Evolutionary conservation across 2,797 vertebrate species (phyloP).

Genomic region (Ceryle rudis): DNA sequence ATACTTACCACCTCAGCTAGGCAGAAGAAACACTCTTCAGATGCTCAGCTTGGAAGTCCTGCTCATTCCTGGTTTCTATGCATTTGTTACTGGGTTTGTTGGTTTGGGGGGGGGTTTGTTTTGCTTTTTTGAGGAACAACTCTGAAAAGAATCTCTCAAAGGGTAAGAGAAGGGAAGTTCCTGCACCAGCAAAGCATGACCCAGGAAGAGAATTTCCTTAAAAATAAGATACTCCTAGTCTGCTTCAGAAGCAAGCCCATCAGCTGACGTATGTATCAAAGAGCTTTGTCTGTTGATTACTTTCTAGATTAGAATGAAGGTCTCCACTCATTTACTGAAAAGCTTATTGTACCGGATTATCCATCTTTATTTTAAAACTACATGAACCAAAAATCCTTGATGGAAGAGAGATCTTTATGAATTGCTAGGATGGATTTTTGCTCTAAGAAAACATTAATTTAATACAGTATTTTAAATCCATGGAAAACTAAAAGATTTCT

Average conservation of each 20-base stretch:
- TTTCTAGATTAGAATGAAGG: neutral
- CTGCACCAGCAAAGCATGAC: neutral
- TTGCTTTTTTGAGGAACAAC: constrained; percentile 19
- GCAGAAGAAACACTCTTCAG: neutral
- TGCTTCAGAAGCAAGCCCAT: neutral
- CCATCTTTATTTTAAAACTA: neutral
- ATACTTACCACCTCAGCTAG: neutral
- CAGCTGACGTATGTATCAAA: neutral
- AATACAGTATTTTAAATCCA: neutral
- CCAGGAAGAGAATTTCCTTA: neutral
- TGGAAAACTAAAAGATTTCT: neutral
- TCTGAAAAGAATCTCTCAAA: constrained; percentile 21
- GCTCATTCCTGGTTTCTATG: neutral
- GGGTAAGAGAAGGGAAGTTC: neutral
- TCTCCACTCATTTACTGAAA: neutral
- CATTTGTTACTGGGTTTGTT: neutral
- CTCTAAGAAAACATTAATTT: neutral
- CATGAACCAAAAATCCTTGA: neutral
- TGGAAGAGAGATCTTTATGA: neutral
- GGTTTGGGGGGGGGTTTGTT: neutral
- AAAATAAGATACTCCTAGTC: neutral
- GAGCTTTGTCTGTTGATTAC: neutral
- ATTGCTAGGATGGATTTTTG: neutral
- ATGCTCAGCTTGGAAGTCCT: neutral
- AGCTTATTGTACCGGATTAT: neutral